Base-by-base conservation (phyloP, 1,140 invertebrate species). In the Drosophila persimilis region DNA sequence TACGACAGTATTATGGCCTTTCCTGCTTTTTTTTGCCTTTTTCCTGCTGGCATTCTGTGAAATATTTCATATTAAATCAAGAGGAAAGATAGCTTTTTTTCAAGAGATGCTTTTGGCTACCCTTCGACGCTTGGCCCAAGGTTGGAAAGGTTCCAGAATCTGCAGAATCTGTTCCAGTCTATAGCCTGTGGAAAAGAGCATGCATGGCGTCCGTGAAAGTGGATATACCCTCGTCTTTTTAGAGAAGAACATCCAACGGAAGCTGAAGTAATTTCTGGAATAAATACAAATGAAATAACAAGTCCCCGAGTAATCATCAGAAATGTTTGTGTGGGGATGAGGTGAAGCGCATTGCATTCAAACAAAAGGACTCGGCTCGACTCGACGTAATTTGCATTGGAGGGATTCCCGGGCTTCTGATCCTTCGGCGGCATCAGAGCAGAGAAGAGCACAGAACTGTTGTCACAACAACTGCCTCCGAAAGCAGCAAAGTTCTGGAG, bases 401-500 rank as follows among this genome's bases (percentile, higher is more conserved):
- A 41, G 47, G 45, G 52, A 51, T 29, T 6, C 6, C 1, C 13
- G 41, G 5, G 44, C 15, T 47, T 22, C 22, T 26, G 61, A 24
- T 63, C 13, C 62, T 64, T 22, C 45, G 24, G 24, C 24, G 3
- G 3, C 8, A 45, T n/a, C n/a, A 22, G 26, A 24, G 35, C 11
- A 24, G 35, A 11, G 35, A 3, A 11, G 9, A 39, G 31, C 57
- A 55, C 47, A 48, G 20, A 20, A 46, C 64, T 70, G 48, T 64
- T 70, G 66, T 69, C 66, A 70, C 64, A 48, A 57, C 64, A 69
- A 69, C 31, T 11, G 31, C 31, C 31, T 45, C 29, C 45, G 31
- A 58, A 4, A 57, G 20, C 26, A 39, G 35, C 5, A 70, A 43
- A 20, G 39, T 31, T 52, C 6, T 31, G 26, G 39, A 6, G 17